Evolutionary conservation across 2,888 invertebrate genomes (phyloP).

Genomic region (Petrolisthes manimaculis): DNA sequence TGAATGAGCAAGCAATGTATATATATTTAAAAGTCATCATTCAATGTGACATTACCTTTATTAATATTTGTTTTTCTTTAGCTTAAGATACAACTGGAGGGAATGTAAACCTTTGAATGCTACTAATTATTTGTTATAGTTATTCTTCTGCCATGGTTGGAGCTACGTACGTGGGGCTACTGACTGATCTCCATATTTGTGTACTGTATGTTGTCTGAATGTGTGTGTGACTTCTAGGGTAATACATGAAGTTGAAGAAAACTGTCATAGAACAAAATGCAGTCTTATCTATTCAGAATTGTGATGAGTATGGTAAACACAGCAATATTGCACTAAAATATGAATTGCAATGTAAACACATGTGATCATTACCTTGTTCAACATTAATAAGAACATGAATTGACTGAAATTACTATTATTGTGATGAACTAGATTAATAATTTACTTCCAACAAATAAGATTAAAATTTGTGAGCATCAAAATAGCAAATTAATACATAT

Average conservation of each 20-base stretch:
- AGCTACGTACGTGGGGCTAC: conserved; percentile 35
- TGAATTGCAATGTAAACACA: neutral
- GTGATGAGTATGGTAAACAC: conserved; percentile 25
- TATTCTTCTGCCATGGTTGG: conserved; percentile 20
- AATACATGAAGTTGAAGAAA: conserved; percentile 22
- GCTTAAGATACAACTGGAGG: conserved; percentile 31
- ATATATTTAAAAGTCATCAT: conserved; percentile 17
- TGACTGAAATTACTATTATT: neutral
- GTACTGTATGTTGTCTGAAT: conserved; percentile 21
- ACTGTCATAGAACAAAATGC: conserved; percentile 14
- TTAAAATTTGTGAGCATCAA: conserved; percentile 6
- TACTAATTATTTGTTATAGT: neutral
- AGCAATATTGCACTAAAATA: neutral
- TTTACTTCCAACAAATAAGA: neutral
- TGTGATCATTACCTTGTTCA: conserved; percentile 1
- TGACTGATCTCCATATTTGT: conserved; percentile 43
- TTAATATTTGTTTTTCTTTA: neutral
- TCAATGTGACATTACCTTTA: neutral
- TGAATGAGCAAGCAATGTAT: conserved; percentile 32
- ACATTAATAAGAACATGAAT: conserved; percentile 7
- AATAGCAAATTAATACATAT: conserved; percentile 23
- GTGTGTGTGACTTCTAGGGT: conserved; percentile 27
- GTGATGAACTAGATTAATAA: neutral
- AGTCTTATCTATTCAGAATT: neutral
- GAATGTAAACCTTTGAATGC: conserved; percentile 20